phyloP scores from a whole-genome alignment of 2,888 invertebrate genomes.

The Aphodius granarius region DNA sequence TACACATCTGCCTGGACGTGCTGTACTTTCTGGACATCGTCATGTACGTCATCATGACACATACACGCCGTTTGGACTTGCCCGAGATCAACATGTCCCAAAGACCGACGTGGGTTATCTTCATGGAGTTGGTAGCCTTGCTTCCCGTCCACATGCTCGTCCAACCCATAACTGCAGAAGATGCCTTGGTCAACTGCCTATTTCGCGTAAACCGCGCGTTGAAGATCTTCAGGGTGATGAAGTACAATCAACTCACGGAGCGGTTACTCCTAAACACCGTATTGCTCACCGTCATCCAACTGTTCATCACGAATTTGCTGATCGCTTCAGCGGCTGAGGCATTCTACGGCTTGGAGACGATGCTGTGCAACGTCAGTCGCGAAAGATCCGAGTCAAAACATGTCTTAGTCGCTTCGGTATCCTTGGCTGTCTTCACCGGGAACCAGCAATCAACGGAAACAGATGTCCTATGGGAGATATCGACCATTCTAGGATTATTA shows the following conservation, averaged over 20 bases:
- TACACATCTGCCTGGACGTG: conserved; percentile 23
- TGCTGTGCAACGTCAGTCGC: neutral
- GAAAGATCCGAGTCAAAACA: neutral
- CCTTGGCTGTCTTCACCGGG: neutral
- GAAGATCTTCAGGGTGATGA: conserved; percentile 9
- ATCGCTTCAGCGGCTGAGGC: neutral
- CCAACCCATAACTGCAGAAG: neutral
- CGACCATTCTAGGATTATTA: neutral
- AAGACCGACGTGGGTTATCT: conserved; percentile 9
- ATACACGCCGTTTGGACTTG: neutral
- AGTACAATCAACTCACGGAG: neutral
- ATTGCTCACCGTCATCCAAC: conserved; percentile 1
- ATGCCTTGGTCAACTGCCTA: neutral
- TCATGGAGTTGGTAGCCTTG: conserved; percentile 23
- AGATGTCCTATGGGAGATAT: conserved; percentile 1
- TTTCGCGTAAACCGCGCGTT: conserved; percentile 3
- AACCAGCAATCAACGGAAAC: neutral
- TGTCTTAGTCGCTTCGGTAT: neutral
- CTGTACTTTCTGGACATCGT: conserved; percentile 25
- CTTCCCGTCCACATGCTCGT: conserved; percentile 23
- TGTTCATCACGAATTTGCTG: neutral
- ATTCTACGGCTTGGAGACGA: neutral
- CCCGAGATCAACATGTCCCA: conserved; percentile 5
- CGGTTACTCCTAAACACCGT: neutral
- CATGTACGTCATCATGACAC: conserved; percentile 13